Conservation (phyloP, 2,113 vertebrate genomes). For the Corydoras maculifer region DNA sequence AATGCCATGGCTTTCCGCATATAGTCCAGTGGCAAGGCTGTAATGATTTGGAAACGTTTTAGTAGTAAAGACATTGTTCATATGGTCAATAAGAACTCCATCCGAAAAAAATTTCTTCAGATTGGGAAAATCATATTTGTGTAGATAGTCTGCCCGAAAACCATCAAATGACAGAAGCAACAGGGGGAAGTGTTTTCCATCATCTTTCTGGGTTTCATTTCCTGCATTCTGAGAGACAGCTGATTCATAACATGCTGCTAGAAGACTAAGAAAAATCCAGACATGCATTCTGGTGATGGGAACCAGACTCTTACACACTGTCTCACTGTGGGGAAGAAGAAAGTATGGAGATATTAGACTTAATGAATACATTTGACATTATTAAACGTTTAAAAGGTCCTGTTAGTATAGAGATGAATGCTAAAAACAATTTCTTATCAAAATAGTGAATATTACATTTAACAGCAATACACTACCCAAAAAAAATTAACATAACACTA, state of each 20-base stretch:
- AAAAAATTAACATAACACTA: too few relatives aligned
- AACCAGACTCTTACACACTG: too few relatives aligned
- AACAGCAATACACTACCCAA: too few relatives aligned
- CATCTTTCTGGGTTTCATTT: neutral
- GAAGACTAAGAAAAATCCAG: conserved; percentile 19
- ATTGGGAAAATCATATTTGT: conserved; percentile 71
- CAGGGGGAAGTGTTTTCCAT: conserved; percentile 54
- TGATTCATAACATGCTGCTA: conserved; percentile 18
- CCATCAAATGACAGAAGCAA: conserved; percentile 87
- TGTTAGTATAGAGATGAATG: too few relatives aligned
- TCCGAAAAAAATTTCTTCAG: conserved; percentile 67
- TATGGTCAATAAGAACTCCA: conserved; percentile 71
- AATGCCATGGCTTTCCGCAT: conserved; percentile 80
- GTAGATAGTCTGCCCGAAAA: conserved; percentile 86
- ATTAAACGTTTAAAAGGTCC: neutral
- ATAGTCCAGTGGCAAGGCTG: conserved; percentile 82
- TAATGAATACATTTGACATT: neutral
- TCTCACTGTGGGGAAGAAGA: conserved; percentile 7
- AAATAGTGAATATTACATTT: too few relatives aligned
- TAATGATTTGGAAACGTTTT: conserved; percentile 90
- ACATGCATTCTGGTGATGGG: conserved; percentile 25
- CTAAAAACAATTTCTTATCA: too few relatives aligned
- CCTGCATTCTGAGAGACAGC: neutral
- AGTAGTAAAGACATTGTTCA: conserved; percentile 78
- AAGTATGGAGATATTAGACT: neutral